Conservation (phyloP, 2,797 vertebrate species). For the Perdix hodgsoniae region DNA sequence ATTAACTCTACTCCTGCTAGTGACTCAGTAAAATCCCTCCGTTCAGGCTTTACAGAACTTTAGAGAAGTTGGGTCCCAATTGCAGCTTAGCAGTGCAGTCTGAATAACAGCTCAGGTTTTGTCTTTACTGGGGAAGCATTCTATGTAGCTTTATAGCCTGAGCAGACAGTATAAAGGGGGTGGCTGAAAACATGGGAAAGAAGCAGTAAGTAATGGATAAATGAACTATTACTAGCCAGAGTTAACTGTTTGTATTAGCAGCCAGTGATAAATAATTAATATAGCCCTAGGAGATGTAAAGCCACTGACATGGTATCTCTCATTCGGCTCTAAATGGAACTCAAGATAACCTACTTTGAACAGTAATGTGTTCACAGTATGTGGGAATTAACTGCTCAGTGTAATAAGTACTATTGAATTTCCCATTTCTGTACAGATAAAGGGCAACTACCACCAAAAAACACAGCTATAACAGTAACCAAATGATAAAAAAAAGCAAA, state of each 20-base stretch:
- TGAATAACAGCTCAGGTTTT: not conserved
- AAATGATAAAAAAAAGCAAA: slow-evolving; percentile 45
- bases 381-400: slow-evolving; percentile 84
- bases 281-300: slow-evolving; percentile 78
- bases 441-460: slow-evolving; percentile 74
- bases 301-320: slow-evolving; percentile 67
- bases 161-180: fast-evolving
- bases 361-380: slow-evolving; percentile 84
- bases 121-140: not conserved
- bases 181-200: not conserved
- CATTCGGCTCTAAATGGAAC: slow-evolving; percentile 77
- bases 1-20: not conserved
- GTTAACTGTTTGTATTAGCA: slow-evolving; percentile 78
- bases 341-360: slow-evolving; percentile 81
- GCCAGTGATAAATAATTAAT: slow-evolving; percentile 83
- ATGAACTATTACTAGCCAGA: slow-evolving; percentile 67
- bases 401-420: slow-evolving; percentile 83
- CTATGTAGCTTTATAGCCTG: not conserved
- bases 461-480: slow-evolving; percentile 69
- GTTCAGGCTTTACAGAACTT: not conserved
- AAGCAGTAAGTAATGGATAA: not conserved
- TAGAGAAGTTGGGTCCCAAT: not conserved
- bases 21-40: not conserved
- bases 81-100: not conserved
- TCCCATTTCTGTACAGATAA: slow-evolving; percentile 75